Evolutionary conservation across 1,140 invertebrate genomes (phyloP), one percentile per base, ranked within the genome.

Genomic region (Amphibalanus amphitrite): DNA sequence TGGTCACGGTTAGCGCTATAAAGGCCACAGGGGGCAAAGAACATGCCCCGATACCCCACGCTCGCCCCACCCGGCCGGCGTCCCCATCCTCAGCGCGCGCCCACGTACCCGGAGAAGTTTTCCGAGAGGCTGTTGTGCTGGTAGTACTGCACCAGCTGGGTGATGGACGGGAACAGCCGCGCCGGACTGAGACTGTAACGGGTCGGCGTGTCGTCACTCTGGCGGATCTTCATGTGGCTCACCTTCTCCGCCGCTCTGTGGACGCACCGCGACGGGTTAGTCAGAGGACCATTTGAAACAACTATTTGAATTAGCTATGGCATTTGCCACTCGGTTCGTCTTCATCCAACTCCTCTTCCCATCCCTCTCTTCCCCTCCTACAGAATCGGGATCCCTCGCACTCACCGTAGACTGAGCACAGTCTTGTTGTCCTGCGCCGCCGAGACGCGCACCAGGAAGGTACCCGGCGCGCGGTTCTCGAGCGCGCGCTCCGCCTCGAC

Each of bases 371-470:
- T n/a, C n/a, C n/a, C n/a, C n/a, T n/a, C n/a, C n/a, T n/a, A n/a
- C n/a, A n/a, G n/a, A n/a, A n/a, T n/a, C n/a, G n/a, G n/a, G n/a
- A n/a, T n/a, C n/a, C n/a, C 33, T 69, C 0, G 28, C 71, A 10
- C 38, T 38, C 28, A 71, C 71, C 33, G 33, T n/a, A 38, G 30
- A 47, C 65, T 73, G 47, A 29, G 28, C 72, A 67, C 72, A 65
- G 30, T 1, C 20, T 28, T 26, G 28, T 67, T 67, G n/a, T 64
- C 67, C 74, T 79, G 78, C 75, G 77, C 75, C 76, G 79, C 33
- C 71, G 72, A 72, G 75, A 81, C 80, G 69, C 84, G 76, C 28
- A 85, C 79, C 20, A 85, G 75, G 76, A 81, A 85, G n/a, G 83
- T 81, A 28, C 83, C 82, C 73, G 80, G 78, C 28, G 78, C 78